These are phyloP conservation scores for Dysmachus trigonus DNA, from an alignment of 2,888 invertebrate genomes.

Conservation along the genomic window DNA sequence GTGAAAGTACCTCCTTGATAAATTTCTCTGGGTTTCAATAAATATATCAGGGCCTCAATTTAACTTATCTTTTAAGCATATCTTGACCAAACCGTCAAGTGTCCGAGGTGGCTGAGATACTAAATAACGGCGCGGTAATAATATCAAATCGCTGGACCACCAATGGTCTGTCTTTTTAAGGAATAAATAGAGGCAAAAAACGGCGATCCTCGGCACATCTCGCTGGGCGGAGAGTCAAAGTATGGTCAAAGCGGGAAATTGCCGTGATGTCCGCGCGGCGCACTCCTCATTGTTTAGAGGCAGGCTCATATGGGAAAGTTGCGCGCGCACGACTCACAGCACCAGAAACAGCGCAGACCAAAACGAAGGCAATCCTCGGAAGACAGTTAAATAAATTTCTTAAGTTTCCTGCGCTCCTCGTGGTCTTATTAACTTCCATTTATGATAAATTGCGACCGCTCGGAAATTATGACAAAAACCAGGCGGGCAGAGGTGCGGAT, in stretches of 20 bases:
- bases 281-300: conserved; percentile 25
- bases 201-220: conserved; percentile 6
- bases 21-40: conserved; percentile 11
- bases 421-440: conserved; percentile 25
- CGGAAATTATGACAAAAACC: conserved; percentile 31
- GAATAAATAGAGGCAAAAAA: neutral
- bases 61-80: neutral
- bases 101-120: conserved; percentile 20
- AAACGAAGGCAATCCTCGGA: conserved; percentile 21
- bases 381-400: conserved; percentile 27
- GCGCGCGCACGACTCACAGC: conserved; percentile 31
- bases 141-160: conserved; percentile 11
- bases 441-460: conserved; percentile 25
- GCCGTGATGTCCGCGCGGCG: neutral
- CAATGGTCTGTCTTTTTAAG: conserved; percentile 27
- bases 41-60: conserved; percentile 34
- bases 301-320: conserved; percentile 34
- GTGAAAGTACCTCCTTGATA: conserved; percentile 22
- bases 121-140: conserved; percentile 15
- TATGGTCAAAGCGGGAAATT: conserved; percentile 34
- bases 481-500: neutral
- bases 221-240: conserved; percentile 20
- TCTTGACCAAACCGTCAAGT: conserved; percentile 32
- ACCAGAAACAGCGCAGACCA: neutral
- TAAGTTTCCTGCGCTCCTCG: neutral